Evolutionary conservation across 2,113 vertebrate genomes (phyloP).

Genomic region (Globicephala melas): DNA sequence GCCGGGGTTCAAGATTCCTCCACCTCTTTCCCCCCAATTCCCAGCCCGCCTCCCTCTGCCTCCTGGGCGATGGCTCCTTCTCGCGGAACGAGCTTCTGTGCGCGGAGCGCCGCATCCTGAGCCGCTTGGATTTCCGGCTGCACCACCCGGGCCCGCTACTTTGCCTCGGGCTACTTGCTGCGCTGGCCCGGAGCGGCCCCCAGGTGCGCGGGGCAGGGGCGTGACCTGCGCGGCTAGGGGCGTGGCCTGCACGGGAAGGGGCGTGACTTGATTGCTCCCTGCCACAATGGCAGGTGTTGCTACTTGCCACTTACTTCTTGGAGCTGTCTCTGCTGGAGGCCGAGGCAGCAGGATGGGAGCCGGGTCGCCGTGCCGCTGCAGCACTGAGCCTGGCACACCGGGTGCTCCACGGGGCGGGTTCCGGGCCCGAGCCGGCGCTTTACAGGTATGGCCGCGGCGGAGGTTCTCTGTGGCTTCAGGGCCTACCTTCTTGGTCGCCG

Average conservation of each 20-base stretch:
- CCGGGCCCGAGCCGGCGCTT: slow-evolving; percentile 74
- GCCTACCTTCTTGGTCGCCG: neutral
- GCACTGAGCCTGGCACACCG: slow-evolving; percentile 86
- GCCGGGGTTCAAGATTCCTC: neutral
- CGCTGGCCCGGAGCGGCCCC: slow-evolving; percentile 80
- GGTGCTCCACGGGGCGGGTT: slow-evolving; percentile 76
- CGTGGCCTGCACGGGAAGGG: accelerated
- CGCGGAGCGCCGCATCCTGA: slow-evolving; percentile 87
- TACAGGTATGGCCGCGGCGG: slow-evolving; percentile 81
- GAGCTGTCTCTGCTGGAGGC: slow-evolving; percentile 88
- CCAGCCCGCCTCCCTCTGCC: slow-evolving; percentile 88
- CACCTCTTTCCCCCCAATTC: neutral
- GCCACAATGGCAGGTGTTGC: slow-evolving; percentile 77
- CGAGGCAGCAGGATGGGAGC: slow-evolving; percentile 84
- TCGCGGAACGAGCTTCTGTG: slow-evolving; percentile 84
- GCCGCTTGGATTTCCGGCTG: slow-evolving; percentile 85
- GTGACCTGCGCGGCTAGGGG: accelerated
- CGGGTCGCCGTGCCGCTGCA: slow-evolving; percentile 84
- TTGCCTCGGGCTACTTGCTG: slow-evolving; percentile 84
- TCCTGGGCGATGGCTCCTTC: slow-evolving; percentile 88
- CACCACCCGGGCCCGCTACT: slow-evolving; percentile 84
- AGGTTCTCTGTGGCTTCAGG: neutral
- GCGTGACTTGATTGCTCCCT: accelerated
- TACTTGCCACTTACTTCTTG: slow-evolving; percentile 89
- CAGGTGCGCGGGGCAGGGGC: slow-evolving; percentile 73